These are phyloP conservation scores for Istiophorus platypterus DNA, from an alignment of 2,113 vertebrate genomes.

Conservation along the genomic window DNA sequence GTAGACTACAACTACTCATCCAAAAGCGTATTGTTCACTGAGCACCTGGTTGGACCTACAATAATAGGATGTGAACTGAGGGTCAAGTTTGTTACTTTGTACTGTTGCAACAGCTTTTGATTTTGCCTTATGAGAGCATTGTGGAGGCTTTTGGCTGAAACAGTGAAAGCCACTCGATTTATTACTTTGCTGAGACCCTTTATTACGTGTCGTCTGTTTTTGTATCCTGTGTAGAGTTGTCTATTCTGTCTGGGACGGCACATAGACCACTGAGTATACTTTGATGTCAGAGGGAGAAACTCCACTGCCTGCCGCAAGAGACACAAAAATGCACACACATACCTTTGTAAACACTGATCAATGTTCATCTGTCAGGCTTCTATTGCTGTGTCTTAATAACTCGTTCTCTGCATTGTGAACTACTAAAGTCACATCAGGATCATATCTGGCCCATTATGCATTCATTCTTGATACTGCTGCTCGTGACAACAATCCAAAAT, in stretches of 20 bases:
- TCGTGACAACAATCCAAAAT: background rate
- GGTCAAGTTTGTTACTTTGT: background rate
- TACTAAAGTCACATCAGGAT: constrained; percentile 7
- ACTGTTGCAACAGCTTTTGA: background rate
- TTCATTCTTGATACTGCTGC: constrained; percentile 23
- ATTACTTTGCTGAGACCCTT: constrained; percentile 46
- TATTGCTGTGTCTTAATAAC: constrained; percentile 21
- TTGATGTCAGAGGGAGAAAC: constrained; percentile 26
- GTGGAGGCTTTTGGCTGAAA: constrained; percentile 2
- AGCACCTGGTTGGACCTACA: constrained; percentile 8
- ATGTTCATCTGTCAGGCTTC: constrained; percentile 3
- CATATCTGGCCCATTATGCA: constrained; percentile 19
- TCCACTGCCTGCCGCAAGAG: constrained; percentile 54
- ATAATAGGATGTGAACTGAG: background rate
- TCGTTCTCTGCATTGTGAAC: constrained; percentile 14
- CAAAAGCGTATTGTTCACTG: background rate
- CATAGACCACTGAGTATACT: background rate
- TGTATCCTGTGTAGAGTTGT: background rate
- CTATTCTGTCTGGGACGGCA: constrained; percentile 4
- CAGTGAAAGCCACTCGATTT: constrained; percentile 9
- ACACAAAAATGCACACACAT: constrained; percentile 30
- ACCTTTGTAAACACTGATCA: constrained; percentile 9
- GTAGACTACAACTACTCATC: constrained; percentile 1
- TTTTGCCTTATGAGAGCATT: constrained; percentile 45
- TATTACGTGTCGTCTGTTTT: background rate